Evolutionary conservation across 2,797 vertebrate species (phyloP), one percentile per base, ranked within the genome.

Genomic region (Poecile montanus): DNA sequence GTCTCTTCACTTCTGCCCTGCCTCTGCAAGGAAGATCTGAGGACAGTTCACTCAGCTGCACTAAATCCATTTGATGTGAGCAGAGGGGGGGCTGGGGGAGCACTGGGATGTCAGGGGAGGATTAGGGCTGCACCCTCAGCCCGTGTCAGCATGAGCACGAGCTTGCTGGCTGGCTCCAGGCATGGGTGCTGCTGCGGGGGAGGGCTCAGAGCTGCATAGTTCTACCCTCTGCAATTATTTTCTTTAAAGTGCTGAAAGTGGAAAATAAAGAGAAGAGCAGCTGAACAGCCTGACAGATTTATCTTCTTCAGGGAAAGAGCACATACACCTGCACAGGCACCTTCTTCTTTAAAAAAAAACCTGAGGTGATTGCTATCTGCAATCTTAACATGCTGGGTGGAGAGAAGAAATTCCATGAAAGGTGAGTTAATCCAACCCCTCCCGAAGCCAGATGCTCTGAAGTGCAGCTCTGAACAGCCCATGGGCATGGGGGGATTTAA

Each of bases 241-340:
- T 62, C 93, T 95, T 94, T 95, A 57, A 91, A 95, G 91, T 87
- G 89, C 96, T 97, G 94, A 95, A 97, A 96, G 93, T 95, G 84
- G 95, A 91, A 95, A 94, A 95, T 71, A 57, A 94, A 97, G 85
- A 91, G 87, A 11, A 87, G 86, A 60, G 92, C 96, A 95, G 96
- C 95, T 96, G 94, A 96, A 83, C n/a, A 79, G 94, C 73, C 93
- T 97, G 95, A 97, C 95, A 98, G 97, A 97, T 97, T 97, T 97
- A 96, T 97, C 93, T 96, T 94, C 94, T 89, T 60, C 72, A 58
- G 91, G 91, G 93, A 94, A 94, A 88, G 87, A 91, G 87, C 88
- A 38, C 62, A 91, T 91, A 92, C 93, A 95, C 96, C 96, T 97
- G 97, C 91, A 90, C 57, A 88, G 62, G 70, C 36, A 94, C 40